These are phyloP conservation scores for Epirrhoe tristata DNA, from an alignment of 2,888 invertebrate genomes.

Conservation along the genomic window DNA sequence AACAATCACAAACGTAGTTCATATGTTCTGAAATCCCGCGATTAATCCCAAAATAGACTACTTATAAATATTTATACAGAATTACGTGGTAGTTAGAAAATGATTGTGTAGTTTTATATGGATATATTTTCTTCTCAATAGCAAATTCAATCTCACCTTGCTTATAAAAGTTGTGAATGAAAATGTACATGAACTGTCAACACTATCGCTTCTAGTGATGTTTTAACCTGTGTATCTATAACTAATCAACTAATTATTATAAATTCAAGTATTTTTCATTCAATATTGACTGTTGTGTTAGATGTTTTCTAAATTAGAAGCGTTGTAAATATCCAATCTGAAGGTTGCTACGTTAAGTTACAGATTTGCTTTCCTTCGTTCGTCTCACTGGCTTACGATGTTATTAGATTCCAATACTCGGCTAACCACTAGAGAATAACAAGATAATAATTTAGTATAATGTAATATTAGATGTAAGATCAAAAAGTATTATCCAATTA, in stretches of 20 bases:
- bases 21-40: slow-evolving; percentile 53
- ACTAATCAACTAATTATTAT: neutral
- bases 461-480: slow-evolving; percentile 74
- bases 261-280: neutral
- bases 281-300: slow-evolving; percentile 47
- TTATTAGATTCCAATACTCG: slow-evolving; percentile 68
- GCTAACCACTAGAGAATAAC: slow-evolving; percentile 73
- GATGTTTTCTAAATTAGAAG: slow-evolving; percentile 53
- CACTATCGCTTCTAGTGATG: slow-evolving; percentile 78
- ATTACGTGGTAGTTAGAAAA: slow-evolving; percentile 72
- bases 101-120: slow-evolving; percentile 76
- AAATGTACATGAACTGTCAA: slow-evolving; percentile 59
- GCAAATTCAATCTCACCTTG: slow-evolving; percentile 66
- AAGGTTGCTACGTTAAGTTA: slow-evolving; percentile 59
- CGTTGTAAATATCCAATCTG: slow-evolving; percentile 74
- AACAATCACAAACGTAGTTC: slow-evolving; percentile 68
- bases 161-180: slow-evolving; percentile 75
- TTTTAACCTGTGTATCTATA: slow-evolving; percentile 10
- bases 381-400: slow-evolving; percentile 63
- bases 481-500: slow-evolving; percentile 83
- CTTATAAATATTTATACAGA: slow-evolving; percentile 42
- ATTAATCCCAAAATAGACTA: slow-evolving; percentile 44
- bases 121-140: slow-evolving; percentile 58
- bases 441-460: slow-evolving; percentile 82
- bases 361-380: slow-evolving; percentile 21